Percentiles rank a stretch among this genome's conserved stretches.
Conservation (phyloP, 2,888 invertebrate species). For the Brenthis daphne region DNA sequence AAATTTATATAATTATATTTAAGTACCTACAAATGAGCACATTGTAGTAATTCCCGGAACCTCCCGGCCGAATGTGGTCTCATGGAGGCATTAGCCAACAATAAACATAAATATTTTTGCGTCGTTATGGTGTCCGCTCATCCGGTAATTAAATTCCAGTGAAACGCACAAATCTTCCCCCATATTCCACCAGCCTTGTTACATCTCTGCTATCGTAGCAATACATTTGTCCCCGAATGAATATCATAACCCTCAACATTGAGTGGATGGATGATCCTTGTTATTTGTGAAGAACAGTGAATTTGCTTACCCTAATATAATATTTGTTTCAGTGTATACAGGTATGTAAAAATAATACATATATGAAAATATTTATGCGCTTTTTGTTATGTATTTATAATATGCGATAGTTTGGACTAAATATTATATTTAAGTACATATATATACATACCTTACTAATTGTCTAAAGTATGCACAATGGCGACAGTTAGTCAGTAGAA, state of each 20-base stretch:
- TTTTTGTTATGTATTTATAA: too few relatives aligned
- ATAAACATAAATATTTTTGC: conserved; percentile 82
- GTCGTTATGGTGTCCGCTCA: conserved; percentile 69
- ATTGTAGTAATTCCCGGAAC: conserved; percentile 8
- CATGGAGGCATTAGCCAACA: conserved; percentile 71
- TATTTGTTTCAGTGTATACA: too few relatives aligned
- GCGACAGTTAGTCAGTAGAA: too few relatives aligned
- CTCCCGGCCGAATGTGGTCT: conserved; percentile 57
- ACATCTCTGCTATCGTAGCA: conserved; percentile 22
- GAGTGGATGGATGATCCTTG: conserved; percentile 21
- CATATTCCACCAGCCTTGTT: conserved; percentile 30
- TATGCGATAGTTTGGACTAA: too few relatives aligned
- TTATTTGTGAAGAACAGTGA: conserved; percentile 18
- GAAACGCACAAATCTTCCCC: conserved; percentile 73
- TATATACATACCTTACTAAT: too few relatives aligned
- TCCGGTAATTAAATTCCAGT: conserved; percentile 80
- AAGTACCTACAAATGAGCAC: background rate
- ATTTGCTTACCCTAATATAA: too few relatives aligned
- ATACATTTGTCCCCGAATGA: conserved; percentile 17
- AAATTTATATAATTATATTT: too few relatives aligned
- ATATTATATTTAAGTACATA: too few relatives aligned
- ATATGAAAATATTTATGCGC: too few relatives aligned
- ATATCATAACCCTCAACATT: conserved; percentile 29
- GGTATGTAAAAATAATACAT: too few relatives aligned
- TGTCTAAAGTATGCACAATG: too few relatives aligned